A percentile compares a stretch with the other conserved stretches of the same genome.
phyloP scores from a whole-genome alignment of 2,113 vertebrate genomes.

The human region DNA sequence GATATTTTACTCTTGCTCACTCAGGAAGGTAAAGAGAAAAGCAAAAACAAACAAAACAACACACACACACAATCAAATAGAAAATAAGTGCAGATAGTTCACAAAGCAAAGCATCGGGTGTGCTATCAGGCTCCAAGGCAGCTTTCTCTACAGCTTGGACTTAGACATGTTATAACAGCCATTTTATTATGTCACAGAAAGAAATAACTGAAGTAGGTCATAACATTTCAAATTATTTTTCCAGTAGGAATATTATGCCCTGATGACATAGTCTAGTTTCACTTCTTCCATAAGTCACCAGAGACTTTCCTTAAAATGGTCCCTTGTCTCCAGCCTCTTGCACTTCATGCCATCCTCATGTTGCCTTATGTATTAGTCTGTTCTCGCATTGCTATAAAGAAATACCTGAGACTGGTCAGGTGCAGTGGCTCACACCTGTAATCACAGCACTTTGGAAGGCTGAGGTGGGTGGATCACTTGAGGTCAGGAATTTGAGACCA shows the following conservation, averaged over 20 bases:
- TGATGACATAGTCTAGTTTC: not conserved
- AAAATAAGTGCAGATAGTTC: slow-evolving; percentile 17
- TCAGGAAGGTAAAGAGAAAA: not conserved
- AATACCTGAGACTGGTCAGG: too few relatives aligned
- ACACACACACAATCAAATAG: not conserved
- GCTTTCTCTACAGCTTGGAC: not conserved
- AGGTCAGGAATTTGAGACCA: too few relatives aligned
- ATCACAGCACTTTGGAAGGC: too few relatives aligned
- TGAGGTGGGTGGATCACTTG: too few relatives aligned
- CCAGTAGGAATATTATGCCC: not conserved
- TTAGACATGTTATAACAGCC: not conserved
- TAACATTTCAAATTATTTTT: slow-evolving; percentile 54
- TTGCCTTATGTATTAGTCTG: not conserved
- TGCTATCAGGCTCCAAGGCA: not conserved
- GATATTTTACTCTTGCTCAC: not conserved
- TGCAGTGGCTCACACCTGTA: too few relatives aligned
- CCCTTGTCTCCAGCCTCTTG: not conserved
- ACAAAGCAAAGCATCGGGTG: not conserved
- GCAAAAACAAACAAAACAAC: not conserved
- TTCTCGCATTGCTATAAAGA: too few relatives aligned
- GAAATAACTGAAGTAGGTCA: slow-evolving; percentile 1
- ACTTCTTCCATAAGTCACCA: slow-evolving; percentile 24
- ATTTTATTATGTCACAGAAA: slow-evolving; percentile 37
- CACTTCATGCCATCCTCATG: not conserved
- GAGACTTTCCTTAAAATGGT: not conserved